Evolutionary conservation across 2,888 invertebrate genomes (phyloP), one percentile per base, ranked within the genome.

Genomic region (Macrostomum cliftonense): DNA sequence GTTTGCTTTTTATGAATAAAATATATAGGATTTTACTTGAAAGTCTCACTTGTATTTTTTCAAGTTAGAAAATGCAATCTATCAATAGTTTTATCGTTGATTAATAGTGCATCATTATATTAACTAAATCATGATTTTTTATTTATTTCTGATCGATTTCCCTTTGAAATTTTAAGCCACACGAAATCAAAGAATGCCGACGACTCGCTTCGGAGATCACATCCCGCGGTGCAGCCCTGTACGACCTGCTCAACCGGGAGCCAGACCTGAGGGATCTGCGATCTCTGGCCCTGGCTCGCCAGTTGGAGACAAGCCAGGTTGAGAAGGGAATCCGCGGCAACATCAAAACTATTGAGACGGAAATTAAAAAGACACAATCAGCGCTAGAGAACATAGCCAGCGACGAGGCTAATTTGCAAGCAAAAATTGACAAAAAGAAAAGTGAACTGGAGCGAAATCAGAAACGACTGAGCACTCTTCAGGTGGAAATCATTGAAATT

Each of bases 141-240:
- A 28, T 28, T 17, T 14, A 39, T 16, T 39, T 16, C 40, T 14
- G 12, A 12, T 13, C 12, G n/a, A 12, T 13, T 12, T 45, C 12
- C 13, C 13, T n/a, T n/a, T n/a, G n/a, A n/a, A n/a, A n/a, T 39
- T 62, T 66, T 37, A 61, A 84, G 81, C 73, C 84, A 42, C 77
- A 77, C 57, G 86, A 88, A 60, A 75, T 89, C 56, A 84, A 84
- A 64, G 77, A 79, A 55, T 81, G 84, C 0, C 77, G 91, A 20
- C 80, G 83, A 56, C 72, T 95, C 43, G 87, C 91, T 0, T 82
- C 85, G 0, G 85, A 89, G 60, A 81, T 97, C 43, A 93, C 93
- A 0, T 78, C 80, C 2, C 82, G 82, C 54, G 95, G 95, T 0
- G 88, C 91, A 0, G 77, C 79, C 16, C 75, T 97, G 4, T 86